Evolutionary conservation across 2,888 invertebrate species (phyloP).

Genomic region (Oxytorus armatus): DNA sequence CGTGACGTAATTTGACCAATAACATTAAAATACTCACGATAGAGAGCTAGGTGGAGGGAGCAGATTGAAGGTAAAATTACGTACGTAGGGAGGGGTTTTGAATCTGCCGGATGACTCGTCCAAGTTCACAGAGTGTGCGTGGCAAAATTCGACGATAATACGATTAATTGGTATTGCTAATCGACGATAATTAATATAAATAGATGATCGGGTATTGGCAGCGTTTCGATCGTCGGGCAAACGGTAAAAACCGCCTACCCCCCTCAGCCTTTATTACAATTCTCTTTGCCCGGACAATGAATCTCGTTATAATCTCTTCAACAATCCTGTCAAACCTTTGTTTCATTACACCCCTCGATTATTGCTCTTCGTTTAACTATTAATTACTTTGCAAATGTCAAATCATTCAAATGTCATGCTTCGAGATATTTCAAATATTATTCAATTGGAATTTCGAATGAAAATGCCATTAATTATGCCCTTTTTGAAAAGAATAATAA

Average conservation of each 20-base stretch:
- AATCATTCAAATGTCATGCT: too few species aligned
- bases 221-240: conserved; percentile 73
- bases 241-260: conserved; percentile 17
- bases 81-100: conserved; percentile 29
- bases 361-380: neutral
- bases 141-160: conserved; percentile 78
- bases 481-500: neutral
- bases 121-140: conserved; percentile 49
- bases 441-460: too few species aligned
- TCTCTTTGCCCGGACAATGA: conserved; percentile 5
- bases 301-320: conserved; percentile 22
- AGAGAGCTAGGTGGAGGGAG: conserved; percentile 46
- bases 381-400: neutral
- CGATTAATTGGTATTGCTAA: conserved; percentile 84
- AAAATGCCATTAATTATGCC: too few species aligned
- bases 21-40: conserved; percentile 83
- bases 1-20: conserved; percentile 84
- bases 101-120: conserved; percentile 51
- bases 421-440: too few species aligned
- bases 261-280: neutral
- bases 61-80: conserved; percentile 27
- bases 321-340: conserved; percentile 8
- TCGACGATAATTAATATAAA: conserved; percentile 85
- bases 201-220: conserved; percentile 82
- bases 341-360: conserved; percentile 1